Evolutionary conservation across 1,140 invertebrate species (phyloP).

Genomic region (Euschistus heros): DNA sequence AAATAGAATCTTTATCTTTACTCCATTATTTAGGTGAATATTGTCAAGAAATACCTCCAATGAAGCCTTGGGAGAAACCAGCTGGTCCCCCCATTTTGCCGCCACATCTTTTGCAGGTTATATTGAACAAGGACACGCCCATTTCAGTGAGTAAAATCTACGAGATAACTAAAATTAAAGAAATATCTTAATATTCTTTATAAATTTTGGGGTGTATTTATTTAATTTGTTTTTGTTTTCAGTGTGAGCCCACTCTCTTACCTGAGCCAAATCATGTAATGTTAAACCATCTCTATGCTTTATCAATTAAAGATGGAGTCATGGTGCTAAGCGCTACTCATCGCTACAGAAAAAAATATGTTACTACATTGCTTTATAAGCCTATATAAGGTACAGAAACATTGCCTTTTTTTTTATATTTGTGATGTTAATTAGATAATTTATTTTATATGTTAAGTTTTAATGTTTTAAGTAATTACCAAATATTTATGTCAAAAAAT

Average conservation of each 20-base stretch:
- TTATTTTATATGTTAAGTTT: no score
- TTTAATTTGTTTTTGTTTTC: conserved; percentile 33
- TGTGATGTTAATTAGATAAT: no score
- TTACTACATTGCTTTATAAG: conserved; percentile 97
- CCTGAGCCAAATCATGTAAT: conserved; percentile 99
- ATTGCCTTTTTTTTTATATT: no score
- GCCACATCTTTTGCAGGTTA: conserved; percentile 94
- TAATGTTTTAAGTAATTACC: no score
- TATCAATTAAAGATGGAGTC: conserved; percentile 98
- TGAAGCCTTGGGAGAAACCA: conserved; percentile 83
- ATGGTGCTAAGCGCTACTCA: conserved; percentile 98
- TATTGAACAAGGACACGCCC: conserved; percentile 96
- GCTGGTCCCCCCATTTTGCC: conserved; percentile 93
- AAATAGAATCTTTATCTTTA: background rate
- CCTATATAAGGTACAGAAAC: conserved; percentile 49
- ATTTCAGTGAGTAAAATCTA: conserved; percentile 57
- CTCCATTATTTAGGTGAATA: conserved; percentile 48
- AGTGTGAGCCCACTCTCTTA: conserved; percentile 95
- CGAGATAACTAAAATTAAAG: background rate
- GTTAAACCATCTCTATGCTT: conserved; percentile 98
- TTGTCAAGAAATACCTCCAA: conserved; percentile 77
- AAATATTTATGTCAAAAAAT: no score
- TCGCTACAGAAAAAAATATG: conserved; percentile 97
- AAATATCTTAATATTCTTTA: background rate
- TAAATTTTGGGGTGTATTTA: background rate